phyloP scores from a whole-genome alignment of 2,888 invertebrate genomes.

The Tetragnatha montana region DNA sequence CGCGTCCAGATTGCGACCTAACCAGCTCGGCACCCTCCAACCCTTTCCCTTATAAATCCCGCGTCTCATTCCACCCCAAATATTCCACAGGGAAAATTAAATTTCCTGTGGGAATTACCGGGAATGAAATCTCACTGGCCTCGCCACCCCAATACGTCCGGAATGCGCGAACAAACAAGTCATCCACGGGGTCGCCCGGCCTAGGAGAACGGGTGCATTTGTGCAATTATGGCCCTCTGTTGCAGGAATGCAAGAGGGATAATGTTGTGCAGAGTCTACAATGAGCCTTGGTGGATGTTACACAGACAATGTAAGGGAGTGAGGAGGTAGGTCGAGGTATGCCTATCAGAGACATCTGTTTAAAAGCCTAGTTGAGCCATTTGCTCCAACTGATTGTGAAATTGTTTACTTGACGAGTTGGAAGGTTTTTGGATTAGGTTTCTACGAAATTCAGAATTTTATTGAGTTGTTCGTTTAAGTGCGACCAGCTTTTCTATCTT shows the following conservation, averaged over 20 bases:
- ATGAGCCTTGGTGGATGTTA: neutral
- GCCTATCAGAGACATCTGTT: neutral
- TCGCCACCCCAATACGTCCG: neutral
- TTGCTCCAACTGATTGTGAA: neutral
- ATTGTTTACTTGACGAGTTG: neutral
- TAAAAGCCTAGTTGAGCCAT: neutral
- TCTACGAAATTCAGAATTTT: too few species aligned
- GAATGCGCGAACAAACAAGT: neutral
- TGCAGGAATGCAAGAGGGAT: neutral
- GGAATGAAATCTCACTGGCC: conserved; percentile 24
- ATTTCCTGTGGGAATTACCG: conserved; percentile 25
- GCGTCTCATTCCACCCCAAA: neutral
- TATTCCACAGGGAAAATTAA: conserved; percentile 35
- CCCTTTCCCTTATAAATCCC: neutral
- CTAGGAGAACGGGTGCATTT: neutral
- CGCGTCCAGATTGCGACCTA: too few species aligned
- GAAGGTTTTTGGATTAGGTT: too few species aligned
- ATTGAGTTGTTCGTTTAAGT: too few species aligned
- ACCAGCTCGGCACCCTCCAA: too few species aligned
- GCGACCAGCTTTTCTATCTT: too few species aligned
- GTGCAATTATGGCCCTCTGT: neutral
- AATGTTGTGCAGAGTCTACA: neutral
- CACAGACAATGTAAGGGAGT: too few species aligned
- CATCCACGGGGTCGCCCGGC: neutral
- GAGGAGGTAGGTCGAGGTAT: too few species aligned